These are phyloP conservation scores for Calidris pugnax DNA, from an alignment of 2,113 vertebrate species.

Conservation along the genomic window DNA sequence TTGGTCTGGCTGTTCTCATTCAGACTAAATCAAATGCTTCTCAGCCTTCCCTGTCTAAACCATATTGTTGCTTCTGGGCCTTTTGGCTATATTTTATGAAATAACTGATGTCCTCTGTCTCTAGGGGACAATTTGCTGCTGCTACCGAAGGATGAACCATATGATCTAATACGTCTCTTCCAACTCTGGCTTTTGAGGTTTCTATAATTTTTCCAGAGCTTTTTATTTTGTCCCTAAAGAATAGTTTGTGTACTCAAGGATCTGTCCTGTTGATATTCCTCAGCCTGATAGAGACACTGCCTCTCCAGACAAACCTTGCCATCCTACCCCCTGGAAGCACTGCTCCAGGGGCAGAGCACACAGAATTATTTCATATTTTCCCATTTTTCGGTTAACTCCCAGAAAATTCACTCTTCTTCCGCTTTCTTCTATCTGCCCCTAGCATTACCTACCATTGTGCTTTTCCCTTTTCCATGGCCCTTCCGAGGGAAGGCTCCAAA, in stretches of 20 bases:
- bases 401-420: neutral
- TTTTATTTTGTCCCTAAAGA: constrained; percentile 1
- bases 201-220: neutral
- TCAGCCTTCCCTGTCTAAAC: neutral
- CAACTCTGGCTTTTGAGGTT: neutral
- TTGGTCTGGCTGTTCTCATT: neutral
- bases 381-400: neutral
- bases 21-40: constrained; percentile 21
- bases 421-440: neutral
- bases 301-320: neutral
- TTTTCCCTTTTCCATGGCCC: neutral
- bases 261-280: neutral
- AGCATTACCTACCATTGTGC: neutral
- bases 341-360: neutral
- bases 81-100: constrained; percentile 36
- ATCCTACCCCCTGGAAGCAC: neutral
- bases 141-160: neutral
- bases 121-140: constrained; percentile 8
- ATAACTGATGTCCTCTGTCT: constrained; percentile 5
- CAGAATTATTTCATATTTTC: neutral
- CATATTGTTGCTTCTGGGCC: neutral
- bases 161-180: constrained; percentile 11
- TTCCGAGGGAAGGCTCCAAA: neutral
- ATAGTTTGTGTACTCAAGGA: neutral
- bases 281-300: neutral